Evolutionary conservation across 2,797 vertebrate species (phyloP).

Genomic region (Anabacerthia variegaticeps): DNA sequence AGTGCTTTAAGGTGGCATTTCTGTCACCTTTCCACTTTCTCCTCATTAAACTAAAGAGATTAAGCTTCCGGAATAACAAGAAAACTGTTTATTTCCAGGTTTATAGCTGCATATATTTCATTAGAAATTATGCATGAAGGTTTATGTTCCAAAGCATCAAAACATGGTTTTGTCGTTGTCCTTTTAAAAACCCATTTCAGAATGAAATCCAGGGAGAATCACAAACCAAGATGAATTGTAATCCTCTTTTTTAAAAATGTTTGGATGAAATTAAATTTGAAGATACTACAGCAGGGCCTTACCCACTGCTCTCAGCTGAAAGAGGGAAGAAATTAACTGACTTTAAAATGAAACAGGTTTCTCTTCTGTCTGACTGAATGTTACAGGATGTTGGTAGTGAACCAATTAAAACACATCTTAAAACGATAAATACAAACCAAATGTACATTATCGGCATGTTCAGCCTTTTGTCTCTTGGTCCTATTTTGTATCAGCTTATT

Average conservation of each 20-base stretch:
- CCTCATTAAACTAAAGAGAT: background rate
- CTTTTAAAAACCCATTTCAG: background rate
- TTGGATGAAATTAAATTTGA: slow-evolving; percentile 44
- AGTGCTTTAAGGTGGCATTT: background rate
- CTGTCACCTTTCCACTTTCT: background rate
- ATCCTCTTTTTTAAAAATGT: background rate
- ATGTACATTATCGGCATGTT: slow-evolving; percentile 72
- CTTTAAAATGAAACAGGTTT: slow-evolving; percentile 73
- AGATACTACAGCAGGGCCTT: slow-evolving; percentile 8
- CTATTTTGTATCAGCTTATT: slow-evolving; percentile 45
- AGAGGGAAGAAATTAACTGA: slow-evolving; percentile 31
- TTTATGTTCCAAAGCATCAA: background rate
- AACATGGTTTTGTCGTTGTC: background rate
- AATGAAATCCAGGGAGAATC: background rate
- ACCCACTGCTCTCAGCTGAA: background rate
- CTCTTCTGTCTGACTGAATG: slow-evolving; percentile 42
- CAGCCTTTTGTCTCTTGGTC: slow-evolving; percentile 57
- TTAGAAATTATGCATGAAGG: background rate
- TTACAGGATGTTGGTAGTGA: slow-evolving; percentile 67
- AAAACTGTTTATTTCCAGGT: background rate
- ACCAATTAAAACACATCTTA: slow-evolving; percentile 59
- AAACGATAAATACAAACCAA: slow-evolving; percentile 63
- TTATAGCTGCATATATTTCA: background rate
- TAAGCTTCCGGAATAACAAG: background rate
- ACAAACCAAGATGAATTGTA: background rate